Evolutionary conservation across 2,113 vertebrate species (phyloP), one percentile per base, ranked within the genome.

Genomic region (Zingel zingel): DNA sequence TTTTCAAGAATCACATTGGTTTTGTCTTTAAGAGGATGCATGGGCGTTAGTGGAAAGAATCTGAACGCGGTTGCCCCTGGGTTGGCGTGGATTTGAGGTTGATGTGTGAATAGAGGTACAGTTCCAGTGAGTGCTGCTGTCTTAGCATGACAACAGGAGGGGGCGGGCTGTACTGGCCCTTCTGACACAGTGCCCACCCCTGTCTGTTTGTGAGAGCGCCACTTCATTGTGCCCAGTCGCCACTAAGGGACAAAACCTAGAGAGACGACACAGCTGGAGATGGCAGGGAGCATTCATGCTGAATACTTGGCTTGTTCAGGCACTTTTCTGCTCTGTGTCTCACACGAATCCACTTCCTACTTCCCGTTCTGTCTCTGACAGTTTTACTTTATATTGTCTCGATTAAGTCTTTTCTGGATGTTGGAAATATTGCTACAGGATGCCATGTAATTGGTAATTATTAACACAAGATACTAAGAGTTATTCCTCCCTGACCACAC

Each of bases 81-180:
- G 77, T 84, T 83, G 78, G 90, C 79, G 85, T 88, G 81, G 84
- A 86, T 90, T 88, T 85, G 76, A 74, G 78, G 78, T 63, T 65
- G 79, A 79, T 45, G 80, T 75, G 85, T 93, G 90, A 93, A 91
- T 90, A 85, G 90, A 89, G 89, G 88, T 94, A 93, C 91, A 95
- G 93, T 93, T 94, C 93, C 93, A 93, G 90, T 93, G 92, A 94
- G 88, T 59, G 87, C 89, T 82, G 88, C 93, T 75, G 86, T 82
- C 91, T 95, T 95, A 94, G 92, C 93, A 94, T 96, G 91, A 95
- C 94, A 95, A 95, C 89, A 91, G 92, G 82, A 75, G 85, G 78
- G 83, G 93, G 93, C 70, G 91, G 91, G 61, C 74, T 70, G 81
- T 48, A 77, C 76, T 82, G 67, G 77, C 67, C 86, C 85, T 65